phyloP scores from a whole-genome alignment of 2,888 invertebrate genomes.

The Pherbina coryleti region DNA sequence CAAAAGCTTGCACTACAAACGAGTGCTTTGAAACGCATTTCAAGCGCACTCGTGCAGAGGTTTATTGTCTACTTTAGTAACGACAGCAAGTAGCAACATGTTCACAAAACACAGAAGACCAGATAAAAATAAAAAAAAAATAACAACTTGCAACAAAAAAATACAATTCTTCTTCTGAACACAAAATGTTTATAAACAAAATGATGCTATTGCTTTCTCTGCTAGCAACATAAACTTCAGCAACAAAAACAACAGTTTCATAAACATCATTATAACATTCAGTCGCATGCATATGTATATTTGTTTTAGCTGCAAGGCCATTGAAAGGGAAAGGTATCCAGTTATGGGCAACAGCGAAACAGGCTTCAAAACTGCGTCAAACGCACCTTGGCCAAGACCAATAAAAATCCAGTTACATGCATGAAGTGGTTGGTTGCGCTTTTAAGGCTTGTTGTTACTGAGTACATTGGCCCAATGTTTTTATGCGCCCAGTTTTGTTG shows the following conservation, averaged over 20 bases:
- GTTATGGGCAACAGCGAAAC: conserved; percentile 17
- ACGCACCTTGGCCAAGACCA: not conserved
- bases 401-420: conserved; percentile 18
- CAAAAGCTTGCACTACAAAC: too few relatives aligned
- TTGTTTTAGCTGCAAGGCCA: conserved; percentile 39
- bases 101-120: not conserved
- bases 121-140: not conserved
- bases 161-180: not conserved
- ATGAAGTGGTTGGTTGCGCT: not conserved
- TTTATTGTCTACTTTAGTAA: too few relatives aligned
- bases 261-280: not conserved
- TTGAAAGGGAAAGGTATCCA: conserved; percentile 47
- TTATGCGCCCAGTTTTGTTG: conserved; percentile 17
- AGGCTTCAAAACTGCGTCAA: conserved; percentile 18
- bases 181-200: not conserved
- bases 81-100: not conserved
- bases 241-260: not conserved
- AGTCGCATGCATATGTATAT: not conserved
- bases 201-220: not conserved
- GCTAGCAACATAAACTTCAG: not conserved
- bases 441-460: conserved; percentile 7
- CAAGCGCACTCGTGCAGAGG: too few relatives aligned
- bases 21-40: too few relatives aligned
- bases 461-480: conserved; percentile 33
- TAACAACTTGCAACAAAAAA: not conserved